Percentiles rank a stretch among this genome's conserved stretches.
Evolutionary conservation across 2,888 invertebrate genomes (phyloP).

Genomic region (Dryobotodes eremita): DNA sequence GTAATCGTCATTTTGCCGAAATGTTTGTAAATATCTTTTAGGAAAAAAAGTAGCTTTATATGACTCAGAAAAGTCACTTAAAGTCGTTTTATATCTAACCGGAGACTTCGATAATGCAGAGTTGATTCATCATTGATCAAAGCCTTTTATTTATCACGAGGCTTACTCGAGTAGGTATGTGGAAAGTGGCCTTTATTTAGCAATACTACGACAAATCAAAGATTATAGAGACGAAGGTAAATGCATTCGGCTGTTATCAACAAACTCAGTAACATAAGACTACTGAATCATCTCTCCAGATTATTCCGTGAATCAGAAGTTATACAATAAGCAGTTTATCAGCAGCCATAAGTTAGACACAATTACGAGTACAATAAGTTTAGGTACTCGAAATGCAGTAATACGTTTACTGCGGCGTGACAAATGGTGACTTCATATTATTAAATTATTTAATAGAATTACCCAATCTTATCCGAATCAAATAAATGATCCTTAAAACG

Average conservation of each 20-base stretch:
- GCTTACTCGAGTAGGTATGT: not conserved
- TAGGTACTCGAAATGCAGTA: conserved; percentile 31
- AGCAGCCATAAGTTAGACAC: not conserved
- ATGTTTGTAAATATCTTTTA: conserved; percentile 2
- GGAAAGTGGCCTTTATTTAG: not conserved
- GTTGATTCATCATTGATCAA: not conserved
- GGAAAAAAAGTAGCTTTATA: not conserved
- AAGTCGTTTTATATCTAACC: not conserved
- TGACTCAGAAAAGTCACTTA: conserved; percentile 23
- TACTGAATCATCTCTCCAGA: conserved; percentile 34
- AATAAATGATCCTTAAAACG: conserved; percentile 2
- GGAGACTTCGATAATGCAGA: not conserved
- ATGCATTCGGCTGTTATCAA: conserved; percentile 18
- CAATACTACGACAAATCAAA: not conserved
- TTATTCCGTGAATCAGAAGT: conserved; percentile 43
- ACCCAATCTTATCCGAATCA: conserved; percentile 21
- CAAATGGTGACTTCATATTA: conserved; percentile 17
- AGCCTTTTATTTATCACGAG: not conserved
- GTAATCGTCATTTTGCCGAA: conserved; percentile 1
- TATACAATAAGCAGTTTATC: conserved; percentile 40
- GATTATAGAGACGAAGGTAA: conserved; percentile 1
- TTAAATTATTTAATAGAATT: conserved; percentile 12
- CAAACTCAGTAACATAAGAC: conserved; percentile 18
- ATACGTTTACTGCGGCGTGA: conserved; percentile 36
- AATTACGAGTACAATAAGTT: conserved; percentile 37